Evolutionary conservation across 2,888 invertebrate species (phyloP), one percentile per base, ranked within the genome.

Genomic region (Melieria picta): DNA sequence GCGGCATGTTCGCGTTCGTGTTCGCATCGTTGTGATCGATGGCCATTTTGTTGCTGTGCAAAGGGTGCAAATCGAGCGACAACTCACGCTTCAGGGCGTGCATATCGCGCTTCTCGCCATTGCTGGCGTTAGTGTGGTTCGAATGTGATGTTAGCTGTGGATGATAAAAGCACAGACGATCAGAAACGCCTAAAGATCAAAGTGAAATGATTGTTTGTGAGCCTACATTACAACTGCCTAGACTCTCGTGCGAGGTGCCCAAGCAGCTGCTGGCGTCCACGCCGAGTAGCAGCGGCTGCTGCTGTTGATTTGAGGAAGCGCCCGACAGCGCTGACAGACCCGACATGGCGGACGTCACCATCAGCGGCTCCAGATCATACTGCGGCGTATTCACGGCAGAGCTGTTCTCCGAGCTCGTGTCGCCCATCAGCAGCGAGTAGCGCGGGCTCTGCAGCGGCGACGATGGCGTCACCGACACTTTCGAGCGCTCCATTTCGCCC

Each of bases 341-440:
- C 1, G 84, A 84, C 80, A 84, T 83, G 3, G 76, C 77, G 0
- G 84, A 84, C 46, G 77, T 78, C 58, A 83, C 69, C 84, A 84
- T 84, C 30, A 84, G 74, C 0, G 86, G 84, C 67, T 87, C 86
- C 79, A 86, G 80, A 73, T 87, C 87, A 74, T 85, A 86, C 56
- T 86, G 83, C 5, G 87, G 87, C 4, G 87, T 87, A 77, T 84
- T 87, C 4, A 86, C 83, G 3, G 87, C 83, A 50, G 86, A 86
- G 75, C 87, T 87, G 67, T 86, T 86, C 71, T 87, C 87, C 1
- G 87, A 87, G 72, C 87, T 87, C 42, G 86, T 87, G 55, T 87
- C 87, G 64, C 86, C 86, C 43, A 87, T 78, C 62, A 87, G 77
- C 74, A 87, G 73, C n/a, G 87, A 87, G 74, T 87, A 87, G 3